Percentiles rank a stretch among this genome's conserved stretches.
phyloP scores from a whole-genome alignment of 2,888 invertebrate species.

The Nomada ruficornis region DNA sequence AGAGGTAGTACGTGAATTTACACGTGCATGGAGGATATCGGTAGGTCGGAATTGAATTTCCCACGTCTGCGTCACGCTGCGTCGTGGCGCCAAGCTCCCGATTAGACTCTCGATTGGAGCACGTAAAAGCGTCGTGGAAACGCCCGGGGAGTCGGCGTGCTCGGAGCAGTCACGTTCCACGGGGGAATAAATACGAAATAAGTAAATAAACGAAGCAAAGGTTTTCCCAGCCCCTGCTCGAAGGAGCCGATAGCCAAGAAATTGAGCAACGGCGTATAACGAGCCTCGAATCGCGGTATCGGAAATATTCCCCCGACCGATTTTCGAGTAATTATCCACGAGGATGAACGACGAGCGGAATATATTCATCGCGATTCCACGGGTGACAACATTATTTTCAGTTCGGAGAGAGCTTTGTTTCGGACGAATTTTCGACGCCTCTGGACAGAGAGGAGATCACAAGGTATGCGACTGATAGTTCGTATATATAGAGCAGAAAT shows the following conservation, averaged over 20 bases:
- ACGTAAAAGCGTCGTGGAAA: not conserved
- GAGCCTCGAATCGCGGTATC: not conserved
- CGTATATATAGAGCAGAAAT: conserved; percentile 14
- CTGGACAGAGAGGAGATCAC: not conserved
- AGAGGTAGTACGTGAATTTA: not conserved
- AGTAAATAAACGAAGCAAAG: conserved; percentile 22
- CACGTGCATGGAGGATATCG: not conserved
- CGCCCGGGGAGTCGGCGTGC: not conserved
- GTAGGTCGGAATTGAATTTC: conserved; percentile 31
- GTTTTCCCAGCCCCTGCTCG: not conserved
- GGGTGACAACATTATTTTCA: not conserved
- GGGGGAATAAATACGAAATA: conserved; percentile 17
- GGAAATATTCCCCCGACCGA: not conserved
- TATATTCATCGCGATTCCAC: too few relatives aligned
- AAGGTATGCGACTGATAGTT: not conserved
- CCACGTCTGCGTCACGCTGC: conserved; percentile 6
- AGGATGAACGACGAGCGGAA: too few relatives aligned
- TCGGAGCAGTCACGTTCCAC: not conserved
- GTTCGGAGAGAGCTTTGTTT: too few relatives aligned
- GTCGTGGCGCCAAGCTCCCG: not conserved
- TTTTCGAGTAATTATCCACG: too few relatives aligned
- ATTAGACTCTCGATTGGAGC: not conserved
- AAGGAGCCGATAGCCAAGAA: not conserved
- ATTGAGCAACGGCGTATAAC: not conserved
- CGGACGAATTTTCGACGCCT: not conserved